Evolutionary conservation across 2,113 vertebrate genomes (phyloP).

Genomic region (Heterocephalus glaber): DNA sequence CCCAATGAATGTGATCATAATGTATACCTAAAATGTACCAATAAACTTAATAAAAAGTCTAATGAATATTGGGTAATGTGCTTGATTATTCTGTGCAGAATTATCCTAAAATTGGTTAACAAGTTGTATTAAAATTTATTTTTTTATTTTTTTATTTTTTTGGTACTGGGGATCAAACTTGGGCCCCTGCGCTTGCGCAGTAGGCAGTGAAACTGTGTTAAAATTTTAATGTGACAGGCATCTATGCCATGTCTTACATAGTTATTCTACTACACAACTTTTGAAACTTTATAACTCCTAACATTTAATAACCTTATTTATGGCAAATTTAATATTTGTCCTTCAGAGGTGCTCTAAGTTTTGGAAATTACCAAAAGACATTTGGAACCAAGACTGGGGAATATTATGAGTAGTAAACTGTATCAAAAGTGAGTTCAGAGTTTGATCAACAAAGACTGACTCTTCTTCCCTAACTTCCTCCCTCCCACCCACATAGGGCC

Average conservation of each 20-base stretch:
- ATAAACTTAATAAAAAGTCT: background rate
- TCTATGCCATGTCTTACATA: background rate
- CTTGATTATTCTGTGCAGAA: background rate
- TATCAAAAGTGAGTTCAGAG: conserved; percentile 40
- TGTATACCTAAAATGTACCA: no score
- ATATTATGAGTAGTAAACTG: conserved; percentile 11
- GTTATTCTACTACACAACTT: background rate
- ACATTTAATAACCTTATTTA: conserved; percentile 26
- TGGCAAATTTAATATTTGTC: conserved; percentile 5
- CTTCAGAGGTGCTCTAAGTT: conserved; percentile 1
- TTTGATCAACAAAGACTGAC: background rate
- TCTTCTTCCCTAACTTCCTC: background rate
- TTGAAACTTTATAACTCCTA: background rate
- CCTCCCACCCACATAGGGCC: background rate
- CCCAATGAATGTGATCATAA: no score
- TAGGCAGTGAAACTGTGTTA: no score
- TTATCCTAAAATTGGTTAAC: conserved; percentile 16
- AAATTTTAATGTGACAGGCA: background rate
- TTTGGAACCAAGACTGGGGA: background rate
- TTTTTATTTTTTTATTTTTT: no score
- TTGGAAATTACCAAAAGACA: conserved; percentile 32
- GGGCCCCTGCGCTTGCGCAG: no score
- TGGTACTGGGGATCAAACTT: no score
- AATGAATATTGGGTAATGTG: background rate
- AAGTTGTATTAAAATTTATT: conserved; percentile 3